Conservation (phyloP, 2,888 invertebrate species). For the Scaptomyza cyrtandrae region DNA sequence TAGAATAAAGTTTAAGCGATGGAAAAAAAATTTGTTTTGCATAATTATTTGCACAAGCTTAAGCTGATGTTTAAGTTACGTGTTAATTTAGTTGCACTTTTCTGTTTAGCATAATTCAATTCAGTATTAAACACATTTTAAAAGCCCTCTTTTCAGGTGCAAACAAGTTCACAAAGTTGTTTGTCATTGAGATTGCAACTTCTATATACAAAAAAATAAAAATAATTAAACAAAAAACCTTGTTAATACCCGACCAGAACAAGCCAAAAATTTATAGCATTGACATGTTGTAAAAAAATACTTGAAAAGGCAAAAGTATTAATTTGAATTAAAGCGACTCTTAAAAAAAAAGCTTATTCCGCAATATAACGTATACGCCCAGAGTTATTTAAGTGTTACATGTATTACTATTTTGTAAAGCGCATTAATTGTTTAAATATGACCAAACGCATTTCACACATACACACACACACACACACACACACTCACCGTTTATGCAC, state of each 20-base stretch:
- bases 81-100: conserved; percentile 16
- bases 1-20: conserved; percentile 15
- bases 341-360: conserved; percentile 30
- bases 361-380: conserved; percentile 69
- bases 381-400: background rate
- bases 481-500: conserved; percentile 69
- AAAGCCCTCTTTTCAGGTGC: conserved; percentile 4
- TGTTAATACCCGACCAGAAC: conserved; percentile 47
- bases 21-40: conserved; percentile 5
- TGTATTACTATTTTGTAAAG: conserved; percentile 43
- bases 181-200: conserved; percentile 64
- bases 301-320: conserved; percentile 28
- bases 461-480: conserved; percentile 19
- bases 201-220: too few species aligned
- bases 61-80: background rate
- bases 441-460: conserved; percentile 35
- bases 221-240: background rate
- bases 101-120: conserved; percentile 10
- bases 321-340: conserved; percentile 27
- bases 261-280: conserved; percentile 36
- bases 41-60: background rate
- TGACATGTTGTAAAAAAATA: background rate
- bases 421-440: conserved; percentile 66
- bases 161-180: conserved; percentile 43
- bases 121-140: background rate